These are phyloP conservation scores for Pseudanteris insignis DNA, from an alignment of 2,888 invertebrate species.

Conservation along the genomic window DNA sequence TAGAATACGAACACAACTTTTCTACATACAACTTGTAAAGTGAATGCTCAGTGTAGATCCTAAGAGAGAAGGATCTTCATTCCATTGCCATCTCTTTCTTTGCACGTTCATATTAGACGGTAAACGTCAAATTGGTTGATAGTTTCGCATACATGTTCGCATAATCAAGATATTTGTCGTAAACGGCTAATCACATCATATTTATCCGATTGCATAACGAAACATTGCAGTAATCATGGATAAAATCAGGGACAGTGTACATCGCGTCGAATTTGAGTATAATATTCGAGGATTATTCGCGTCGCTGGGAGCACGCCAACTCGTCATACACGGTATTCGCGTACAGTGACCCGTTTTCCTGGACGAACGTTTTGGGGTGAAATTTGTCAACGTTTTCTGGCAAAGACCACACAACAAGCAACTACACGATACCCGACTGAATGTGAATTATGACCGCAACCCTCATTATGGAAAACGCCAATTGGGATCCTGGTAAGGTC, in stretches of 20 bases:
- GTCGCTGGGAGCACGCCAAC: slow-evolving; percentile 49
- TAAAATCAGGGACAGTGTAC: slow-evolving; percentile 42
- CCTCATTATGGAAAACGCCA: slow-evolving; percentile 71
- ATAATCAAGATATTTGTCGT: too few species aligned
- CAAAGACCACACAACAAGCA: slow-evolving; percentile 16
- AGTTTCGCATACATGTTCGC: too few species aligned
- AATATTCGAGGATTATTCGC: slow-evolving; percentile 51
- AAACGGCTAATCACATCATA: too few species aligned
- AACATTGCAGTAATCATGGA: slow-evolving; percentile 56
- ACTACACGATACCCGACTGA: background rate
- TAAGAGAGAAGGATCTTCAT: too few species aligned
- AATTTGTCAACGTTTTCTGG: slow-evolving; percentile 5
- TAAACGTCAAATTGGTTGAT: too few species aligned
- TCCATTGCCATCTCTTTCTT: too few species aligned
- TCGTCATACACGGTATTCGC: slow-evolving; percentile 49
- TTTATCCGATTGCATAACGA: slow-evolving; percentile 65
- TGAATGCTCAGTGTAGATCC: too few species aligned
- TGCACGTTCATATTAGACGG: too few species aligned
- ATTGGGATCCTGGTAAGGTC: slow-evolving; percentile 70
- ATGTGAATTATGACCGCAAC: slow-evolving; percentile 69
- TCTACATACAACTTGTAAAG: too few species aligned
- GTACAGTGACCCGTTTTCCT: slow-evolving; percentile 46
- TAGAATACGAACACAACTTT: too few species aligned
- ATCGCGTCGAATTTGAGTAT: slow-evolving; percentile 48
- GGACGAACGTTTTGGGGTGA: slow-evolving; percentile 20